Conservation (phyloP, 2,888 invertebrate species). For the Atethmia centrago region DNA sequence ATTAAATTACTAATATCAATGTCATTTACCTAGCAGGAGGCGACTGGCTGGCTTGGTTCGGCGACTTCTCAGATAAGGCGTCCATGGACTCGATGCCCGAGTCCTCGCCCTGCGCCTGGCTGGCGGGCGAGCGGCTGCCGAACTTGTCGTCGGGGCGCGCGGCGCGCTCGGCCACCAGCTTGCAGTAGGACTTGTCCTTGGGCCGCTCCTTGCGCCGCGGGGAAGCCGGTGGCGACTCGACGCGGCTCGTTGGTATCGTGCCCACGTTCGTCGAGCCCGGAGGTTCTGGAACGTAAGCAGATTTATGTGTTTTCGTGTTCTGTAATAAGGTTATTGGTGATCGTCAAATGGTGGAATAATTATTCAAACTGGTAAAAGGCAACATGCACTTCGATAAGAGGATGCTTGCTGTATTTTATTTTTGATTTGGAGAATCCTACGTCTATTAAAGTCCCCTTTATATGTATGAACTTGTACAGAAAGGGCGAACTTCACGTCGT, state of each 20-base stretch:
- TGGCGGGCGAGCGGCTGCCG: conserved; percentile 86
- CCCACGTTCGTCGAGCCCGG: conserved; percentile 93
- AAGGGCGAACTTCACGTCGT: neutral
- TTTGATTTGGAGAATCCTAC: neutral
- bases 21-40: conserved; percentile 83
- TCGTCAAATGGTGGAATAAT: conserved; percentile 13
- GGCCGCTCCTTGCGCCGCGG: conserved; percentile 83
- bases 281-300: conserved; percentile 77
- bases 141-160: conserved; percentile 79
- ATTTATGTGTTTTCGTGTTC: conserved; percentile 32
- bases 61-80: conserved; percentile 97
- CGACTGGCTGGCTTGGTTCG: conserved; percentile 96
- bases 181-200: conserved; percentile 90
- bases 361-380: neutral
- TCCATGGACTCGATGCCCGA: conserved; percentile 98
- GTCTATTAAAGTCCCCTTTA: neutral
- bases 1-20: neutral
- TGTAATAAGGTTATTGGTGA: conserved; percentile 28
- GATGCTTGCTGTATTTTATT: neutral
- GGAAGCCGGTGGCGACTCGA: conserved; percentile 81
- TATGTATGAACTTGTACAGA: neutral
- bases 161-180: conserved; percentile 88
- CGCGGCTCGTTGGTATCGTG: conserved; percentile 87
- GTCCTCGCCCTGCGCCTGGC: conserved; percentile 94
- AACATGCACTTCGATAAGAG: neutral